Evolutionary conservation across 2,113 vertebrate genomes (phyloP).

Genomic region (Grammomys surdaster): DNA sequence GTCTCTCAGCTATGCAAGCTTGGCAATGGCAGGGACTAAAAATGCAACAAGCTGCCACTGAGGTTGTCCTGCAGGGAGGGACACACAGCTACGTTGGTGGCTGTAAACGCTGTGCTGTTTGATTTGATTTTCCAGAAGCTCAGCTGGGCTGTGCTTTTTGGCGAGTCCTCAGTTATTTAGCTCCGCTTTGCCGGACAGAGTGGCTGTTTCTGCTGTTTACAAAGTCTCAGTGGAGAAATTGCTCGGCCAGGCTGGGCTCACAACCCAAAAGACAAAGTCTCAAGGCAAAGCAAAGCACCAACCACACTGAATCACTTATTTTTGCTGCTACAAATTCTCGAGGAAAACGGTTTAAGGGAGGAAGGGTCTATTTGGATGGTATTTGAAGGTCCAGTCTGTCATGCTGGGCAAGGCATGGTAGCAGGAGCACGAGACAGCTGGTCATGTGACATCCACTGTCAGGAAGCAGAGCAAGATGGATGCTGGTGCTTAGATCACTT

Average conservation of each 20-base stretch:
- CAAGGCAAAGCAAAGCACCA: rapidly evolving
- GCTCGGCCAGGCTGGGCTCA: neutral
- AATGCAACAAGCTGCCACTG: neutral
- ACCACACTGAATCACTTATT: neutral
- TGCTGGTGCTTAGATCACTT: neutral
- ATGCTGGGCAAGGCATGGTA: neutral
- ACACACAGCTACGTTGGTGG: neutral
- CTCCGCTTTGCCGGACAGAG: neutral
- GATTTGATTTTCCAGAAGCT: neutral
- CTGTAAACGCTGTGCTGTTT: neutral
- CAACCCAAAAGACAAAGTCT: neutral
- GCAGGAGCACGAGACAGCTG: neutral
- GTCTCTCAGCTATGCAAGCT: neutral
- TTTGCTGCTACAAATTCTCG: no score
- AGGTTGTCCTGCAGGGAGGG: neutral
- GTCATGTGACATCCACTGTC: neutral
- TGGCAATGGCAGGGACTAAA: neutral
- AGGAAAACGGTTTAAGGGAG: neutral
- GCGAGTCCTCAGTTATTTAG: no score
- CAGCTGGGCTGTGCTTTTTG: neutral
- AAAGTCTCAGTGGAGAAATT: neutral
- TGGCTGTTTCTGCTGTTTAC: neutral
- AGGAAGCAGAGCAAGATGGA: neutral
- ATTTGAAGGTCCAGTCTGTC: neutral
- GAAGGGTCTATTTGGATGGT: neutral